These are phyloP conservation scores for Parnassius mnemosyne DNA, from an alignment of 2,888 invertebrate species.

Conservation along the genomic window DNA sequence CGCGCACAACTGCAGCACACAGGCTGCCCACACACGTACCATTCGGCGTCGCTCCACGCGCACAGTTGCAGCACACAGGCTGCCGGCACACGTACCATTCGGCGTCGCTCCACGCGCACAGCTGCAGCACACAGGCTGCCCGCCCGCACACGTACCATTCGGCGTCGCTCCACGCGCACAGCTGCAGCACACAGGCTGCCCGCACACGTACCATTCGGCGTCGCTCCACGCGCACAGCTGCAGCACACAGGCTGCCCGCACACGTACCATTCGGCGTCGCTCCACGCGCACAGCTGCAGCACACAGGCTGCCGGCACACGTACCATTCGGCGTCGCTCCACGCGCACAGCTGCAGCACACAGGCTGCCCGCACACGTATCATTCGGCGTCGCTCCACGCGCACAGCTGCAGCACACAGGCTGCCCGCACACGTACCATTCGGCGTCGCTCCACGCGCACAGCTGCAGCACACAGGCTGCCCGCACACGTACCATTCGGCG, in stretches of 20 bases:
- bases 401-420: slow-evolving; percentile 73
- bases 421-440: slow-evolving; percentile 32
- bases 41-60: neutral
- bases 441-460: neutral
- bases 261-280: slow-evolving; percentile 85
- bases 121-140: neutral
- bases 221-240: slow-evolving; percentile 88
- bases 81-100: slow-evolving; percentile 44
- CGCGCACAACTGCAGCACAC: neutral
- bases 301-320: slow-evolving; percentile 29
- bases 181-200: slow-evolving; percentile 56
- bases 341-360: slow-evolving; percentile 83
- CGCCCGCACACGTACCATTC: slow-evolving; percentile 82
- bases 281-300: slow-evolving; percentile 81
- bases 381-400: slow-evolving; percentile 58
- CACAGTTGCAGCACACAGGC: neutral
- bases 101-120: slow-evolving; percentile 90
- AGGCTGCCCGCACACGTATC: slow-evolving; percentile 76
- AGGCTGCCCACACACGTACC: neutral
- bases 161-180: slow-evolving; percentile 89
- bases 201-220: slow-evolving; percentile 84
- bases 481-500: neutral
- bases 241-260: slow-evolving; percentile 40
- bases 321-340: neutral
- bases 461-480: neutral